Evolutionary conservation across 1,140 invertebrate genomes (phyloP).

Genomic region (Caenorhabditis remanei): DNA sequence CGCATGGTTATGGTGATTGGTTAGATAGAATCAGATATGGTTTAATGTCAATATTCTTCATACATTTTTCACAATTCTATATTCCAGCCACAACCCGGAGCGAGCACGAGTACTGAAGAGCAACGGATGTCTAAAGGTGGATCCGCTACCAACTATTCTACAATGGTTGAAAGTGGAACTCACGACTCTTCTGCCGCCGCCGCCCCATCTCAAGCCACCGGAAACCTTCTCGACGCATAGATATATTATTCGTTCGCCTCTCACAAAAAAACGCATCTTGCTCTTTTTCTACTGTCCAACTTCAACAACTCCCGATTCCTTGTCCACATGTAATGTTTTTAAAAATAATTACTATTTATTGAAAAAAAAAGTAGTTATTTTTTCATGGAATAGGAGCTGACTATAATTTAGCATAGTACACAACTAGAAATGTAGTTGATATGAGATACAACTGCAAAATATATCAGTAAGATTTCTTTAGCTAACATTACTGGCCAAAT

Average conservation of each 20-base stretch:
- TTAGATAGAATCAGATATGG: too few species aligned
- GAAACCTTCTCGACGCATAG: slow-evolving; percentile 67
- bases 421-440: too few species aligned
- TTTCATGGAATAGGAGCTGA: too few species aligned
- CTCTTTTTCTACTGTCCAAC: not conserved
- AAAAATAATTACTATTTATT: not conserved
- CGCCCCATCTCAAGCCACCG: slow-evolving; percentile 57
- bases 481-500: not conserved
- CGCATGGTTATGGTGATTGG: not conserved
- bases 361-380: too few species aligned
- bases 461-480: not conserved
- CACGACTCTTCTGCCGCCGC: slow-evolving; percentile 58
- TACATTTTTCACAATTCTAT: too few species aligned
- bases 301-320: slow-evolving; percentile 29
- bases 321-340: slow-evolving; percentile 40
- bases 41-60: not conserved
- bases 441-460: too few species aligned
- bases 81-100: slow-evolving; percentile 47
- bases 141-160: slow-evolving; percentile 62
- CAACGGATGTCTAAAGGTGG: slow-evolving; percentile 57
- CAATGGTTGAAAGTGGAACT: slow-evolving; percentile 65
- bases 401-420: too few species aligned
- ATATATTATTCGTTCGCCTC: slow-evolving; percentile 10
- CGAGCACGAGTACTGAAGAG: slow-evolving; percentile 65
- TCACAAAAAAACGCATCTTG: not conserved